phyloP scores from a whole-genome alignment of 2,113 vertebrate species.

The Cephalopterus ornatus region DNA sequence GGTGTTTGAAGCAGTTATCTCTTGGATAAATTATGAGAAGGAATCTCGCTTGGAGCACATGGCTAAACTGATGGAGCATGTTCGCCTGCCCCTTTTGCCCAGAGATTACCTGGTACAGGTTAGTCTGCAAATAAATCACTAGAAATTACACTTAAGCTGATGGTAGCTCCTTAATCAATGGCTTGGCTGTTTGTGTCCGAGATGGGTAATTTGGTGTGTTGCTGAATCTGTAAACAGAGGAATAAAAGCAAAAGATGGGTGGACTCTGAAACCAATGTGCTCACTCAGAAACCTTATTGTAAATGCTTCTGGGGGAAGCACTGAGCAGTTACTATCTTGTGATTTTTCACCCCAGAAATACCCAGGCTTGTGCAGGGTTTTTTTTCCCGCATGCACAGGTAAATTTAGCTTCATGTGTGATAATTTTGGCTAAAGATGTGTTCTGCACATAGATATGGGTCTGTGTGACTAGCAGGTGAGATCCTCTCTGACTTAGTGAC shows the following conservation, averaged over 20 bases:
- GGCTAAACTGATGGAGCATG: slow-evolving; percentile 95
- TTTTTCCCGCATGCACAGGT: neutral
- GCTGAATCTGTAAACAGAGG: neutral
- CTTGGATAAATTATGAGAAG: slow-evolving; percentile 95
- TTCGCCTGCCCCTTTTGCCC: slow-evolving; percentile 90
- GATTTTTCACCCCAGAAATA: neutral
- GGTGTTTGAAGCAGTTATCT: slow-evolving; percentile 96
- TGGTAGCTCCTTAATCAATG: neutral
- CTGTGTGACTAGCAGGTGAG: neutral
- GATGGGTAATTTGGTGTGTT: neutral
- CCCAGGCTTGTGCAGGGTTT: neutral
- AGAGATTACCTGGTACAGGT: slow-evolving; percentile 96
- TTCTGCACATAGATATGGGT: neutral
- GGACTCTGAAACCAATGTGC: neutral
- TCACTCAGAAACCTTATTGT: neutral
- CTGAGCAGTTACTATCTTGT: neutral
- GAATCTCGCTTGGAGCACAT: slow-evolving; percentile 89
- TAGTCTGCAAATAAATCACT: slow-evolving; percentile 8
- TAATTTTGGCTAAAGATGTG: neutral
- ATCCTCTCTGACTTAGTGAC: neutral
- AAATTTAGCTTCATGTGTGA: neutral
- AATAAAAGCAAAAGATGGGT: neutral
- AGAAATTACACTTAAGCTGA: neutral
- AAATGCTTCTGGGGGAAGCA: neutral
- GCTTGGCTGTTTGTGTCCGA: neutral